These are phyloP conservation scores for Agriopis leucophaearia DNA, from an alignment of 2,888 invertebrate species.

Conservation along the genomic window DNA sequence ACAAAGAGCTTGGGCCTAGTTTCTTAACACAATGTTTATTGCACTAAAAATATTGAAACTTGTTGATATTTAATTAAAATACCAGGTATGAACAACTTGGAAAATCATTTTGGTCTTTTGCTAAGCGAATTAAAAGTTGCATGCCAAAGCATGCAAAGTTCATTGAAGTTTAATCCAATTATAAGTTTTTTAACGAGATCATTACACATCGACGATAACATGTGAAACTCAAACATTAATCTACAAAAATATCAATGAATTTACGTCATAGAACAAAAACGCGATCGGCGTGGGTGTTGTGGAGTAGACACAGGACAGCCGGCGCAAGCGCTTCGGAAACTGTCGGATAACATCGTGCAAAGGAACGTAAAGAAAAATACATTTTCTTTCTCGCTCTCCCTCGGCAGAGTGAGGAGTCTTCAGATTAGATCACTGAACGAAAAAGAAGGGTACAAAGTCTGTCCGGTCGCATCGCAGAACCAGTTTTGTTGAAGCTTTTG, in stretches of 20 bases:
- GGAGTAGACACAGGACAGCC: conserved; percentile 58
- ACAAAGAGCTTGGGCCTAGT: conserved; percentile 68
- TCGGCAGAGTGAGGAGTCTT: conserved; percentile 58
- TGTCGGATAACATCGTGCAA: conserved; percentile 64
- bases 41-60: conserved; percentile 46
- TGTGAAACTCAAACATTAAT: neutral
- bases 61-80: conserved; percentile 48
- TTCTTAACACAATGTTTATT: conserved; percentile 51
- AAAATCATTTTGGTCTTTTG: conserved; percentile 29
- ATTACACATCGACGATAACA: conserved; percentile 8
- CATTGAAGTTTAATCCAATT: conserved; percentile 25
- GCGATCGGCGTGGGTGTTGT: conserved; percentile 51
- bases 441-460: conserved; percentile 79
- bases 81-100: conserved; percentile 30
- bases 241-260: conserved; percentile 74
- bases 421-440: conserved; percentile 81
- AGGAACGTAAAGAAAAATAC: conserved; percentile 55
- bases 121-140: conserved; percentile 26
- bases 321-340: conserved; percentile 69
- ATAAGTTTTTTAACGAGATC: conserved; percentile 18
- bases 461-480: conserved; percentile 71
- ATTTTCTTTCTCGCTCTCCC: conserved; percentile 63
- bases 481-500: conserved; percentile 75
- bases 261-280: conserved; percentile 71
- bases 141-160: conserved; percentile 12